Evolutionary conservation across 2,797 vertebrate genomes (phyloP).

Genomic region (Oryzias sinensis): DNA sequence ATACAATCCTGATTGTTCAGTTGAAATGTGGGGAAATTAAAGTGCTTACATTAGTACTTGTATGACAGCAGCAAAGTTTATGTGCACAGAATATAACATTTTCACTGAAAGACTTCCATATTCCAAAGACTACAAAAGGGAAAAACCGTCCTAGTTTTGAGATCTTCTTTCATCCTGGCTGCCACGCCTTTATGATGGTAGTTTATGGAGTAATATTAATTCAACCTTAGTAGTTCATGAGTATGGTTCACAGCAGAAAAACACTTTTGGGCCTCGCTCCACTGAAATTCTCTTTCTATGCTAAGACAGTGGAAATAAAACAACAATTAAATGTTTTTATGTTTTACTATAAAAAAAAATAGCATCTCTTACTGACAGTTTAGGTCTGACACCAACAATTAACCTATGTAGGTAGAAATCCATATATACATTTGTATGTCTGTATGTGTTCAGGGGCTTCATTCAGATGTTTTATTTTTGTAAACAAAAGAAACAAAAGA

Average conservation of each 20-base stretch:
- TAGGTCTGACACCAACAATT: conserved; percentile 21
- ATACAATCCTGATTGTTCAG: not conserved
- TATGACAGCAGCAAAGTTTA: not conserved
- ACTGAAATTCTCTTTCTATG: not conserved
- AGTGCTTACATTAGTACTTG: conserved; percentile 5
- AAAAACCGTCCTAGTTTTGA: not conserved
- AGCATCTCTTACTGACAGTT: conserved; percentile 47
- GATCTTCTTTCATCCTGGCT: not conserved
- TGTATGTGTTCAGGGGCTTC: too few species aligned
- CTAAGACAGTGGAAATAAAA: conserved; percentile 19
- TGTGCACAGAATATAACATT: conserved; percentile 6
- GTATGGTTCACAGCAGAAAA: not conserved
- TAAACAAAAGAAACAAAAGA: too few species aligned
- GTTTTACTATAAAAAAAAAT: conserved; percentile 11
- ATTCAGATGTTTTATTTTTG: too few species aligned
- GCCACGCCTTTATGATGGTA: not conserved
- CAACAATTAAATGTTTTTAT: not conserved
- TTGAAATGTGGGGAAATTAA: conserved; percentile 2
- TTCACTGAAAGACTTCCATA: not conserved
- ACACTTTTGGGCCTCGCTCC: not conserved
- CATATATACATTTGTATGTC: too few species aligned
- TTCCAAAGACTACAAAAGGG: not conserved
- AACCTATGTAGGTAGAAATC: not conserved
- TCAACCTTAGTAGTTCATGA: not conserved
- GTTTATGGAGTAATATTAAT: not conserved